Base-by-base conservation (phyloP, 2,888 invertebrate species). In the Nomada hirtipes region DNA sequence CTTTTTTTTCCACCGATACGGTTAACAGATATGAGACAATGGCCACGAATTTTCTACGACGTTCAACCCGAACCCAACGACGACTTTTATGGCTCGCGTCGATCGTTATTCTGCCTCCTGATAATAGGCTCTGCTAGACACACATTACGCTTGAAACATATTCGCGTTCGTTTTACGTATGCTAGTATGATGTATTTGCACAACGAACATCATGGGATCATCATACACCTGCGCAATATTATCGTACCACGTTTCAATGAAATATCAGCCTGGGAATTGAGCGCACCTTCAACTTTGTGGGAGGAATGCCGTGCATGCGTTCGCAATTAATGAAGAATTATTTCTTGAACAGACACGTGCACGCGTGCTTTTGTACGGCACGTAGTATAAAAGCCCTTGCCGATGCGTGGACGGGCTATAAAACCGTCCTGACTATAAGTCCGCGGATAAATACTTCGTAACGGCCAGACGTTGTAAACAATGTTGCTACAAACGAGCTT, bases 401-500 rank as follows among this genome's bases (percentile, higher is more conserved):
- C 11, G 65, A 53, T 63, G 65, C 80, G 77, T 78, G 71, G 77
- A 86, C 72, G 81, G 82, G 83, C 71, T 79, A 83, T 89, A 87
- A 91, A 91, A 83, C 84, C 77, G 67, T 89, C 79, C 70, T 64
- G 79, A 76, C 83, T 85, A 84, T 85, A 86, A 86, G 82, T 79
- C 75, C 82, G 82, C 78, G 88, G 86, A 89, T 88, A 89, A 87
- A 89, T 87, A 79, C 82, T 79, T 42, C 83, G 78, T 67, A 78
- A 82, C 81, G 44, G 59, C 29, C 69, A 73, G 78, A 64, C 76
- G 86, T 72, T 82, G 83, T 90, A 91, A 91, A 89, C 89, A 90
- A 90, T 86, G 84, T 88, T 86, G 75, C 77, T 84, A 79, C 84
- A 83, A 89, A 85, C 79, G 85, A 85, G 80, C 86, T 81, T 82